These are phyloP conservation scores for Panagrolaimus sp. DNA, from an alignment of 1,140 invertebrate species.

Conservation along the genomic window DNA sequence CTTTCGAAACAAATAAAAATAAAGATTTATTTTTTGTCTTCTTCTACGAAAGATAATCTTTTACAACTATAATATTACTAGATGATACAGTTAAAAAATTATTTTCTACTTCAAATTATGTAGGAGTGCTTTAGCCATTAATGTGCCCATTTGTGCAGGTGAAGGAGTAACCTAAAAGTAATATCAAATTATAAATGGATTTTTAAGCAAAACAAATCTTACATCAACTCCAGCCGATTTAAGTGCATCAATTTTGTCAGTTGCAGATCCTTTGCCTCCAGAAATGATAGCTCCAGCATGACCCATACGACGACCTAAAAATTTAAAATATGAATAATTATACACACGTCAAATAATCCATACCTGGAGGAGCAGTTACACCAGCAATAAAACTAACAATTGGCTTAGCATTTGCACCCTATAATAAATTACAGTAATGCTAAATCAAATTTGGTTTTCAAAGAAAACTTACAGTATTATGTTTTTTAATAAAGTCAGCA, in stretches of 20 bases:
- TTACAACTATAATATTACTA: no score
- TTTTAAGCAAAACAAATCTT: no score
- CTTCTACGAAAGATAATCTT: no score
- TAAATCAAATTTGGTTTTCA: no score
- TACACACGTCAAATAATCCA: no score
- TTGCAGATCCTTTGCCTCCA: constrained; percentile 90
- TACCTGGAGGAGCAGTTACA: constrained; percentile 78
- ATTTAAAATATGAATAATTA: no score
- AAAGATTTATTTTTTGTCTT: no score
- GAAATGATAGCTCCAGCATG: constrained; percentile 97
- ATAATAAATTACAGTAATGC: neutral
- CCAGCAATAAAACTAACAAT: constrained; percentile 98
- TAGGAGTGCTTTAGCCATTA: constrained; percentile 39
- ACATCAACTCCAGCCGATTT: constrained; percentile 60
- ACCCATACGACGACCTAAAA: constrained; percentile 81
- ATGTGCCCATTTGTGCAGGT: constrained; percentile 38
- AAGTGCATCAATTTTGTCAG: constrained; percentile 93
- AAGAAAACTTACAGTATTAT: constrained; percentile 68
- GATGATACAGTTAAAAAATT: no score
- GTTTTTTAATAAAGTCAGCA: constrained; percentile 80
- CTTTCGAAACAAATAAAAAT: no score
- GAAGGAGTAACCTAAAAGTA: constrained; percentile 39
- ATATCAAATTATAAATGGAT: no score
- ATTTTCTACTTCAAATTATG: constrained; percentile 5
- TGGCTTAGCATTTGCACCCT: constrained; percentile 81